A percentile compares a stretch with the other conserved stretches of the same genome.
phyloP scores from a whole-genome alignment of 2,888 invertebrate genomes.

The Hyalella azteca region DNA sequence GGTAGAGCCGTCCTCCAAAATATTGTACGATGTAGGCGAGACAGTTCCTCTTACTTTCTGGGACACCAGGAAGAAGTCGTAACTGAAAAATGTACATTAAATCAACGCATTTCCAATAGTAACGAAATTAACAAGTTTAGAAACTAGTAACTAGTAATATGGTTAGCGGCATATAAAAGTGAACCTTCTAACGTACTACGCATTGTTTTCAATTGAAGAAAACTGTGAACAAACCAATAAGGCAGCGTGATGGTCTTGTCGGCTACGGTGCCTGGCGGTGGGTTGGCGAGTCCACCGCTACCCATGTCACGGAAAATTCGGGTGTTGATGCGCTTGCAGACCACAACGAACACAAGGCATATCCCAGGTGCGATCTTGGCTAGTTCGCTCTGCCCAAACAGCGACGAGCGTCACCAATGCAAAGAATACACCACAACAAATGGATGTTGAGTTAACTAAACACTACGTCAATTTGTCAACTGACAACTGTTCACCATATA shows the following conservation, averaged over 20 bases:
- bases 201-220: too few relatives aligned
- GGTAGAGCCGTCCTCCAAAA: slow-evolving; percentile 77
- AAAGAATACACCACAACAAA: too few relatives aligned
- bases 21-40: slow-evolving; percentile 87
- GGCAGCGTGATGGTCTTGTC: slow-evolving; percentile 85
- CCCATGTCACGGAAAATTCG: slow-evolving; percentile 60
- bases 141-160: too few relatives aligned
- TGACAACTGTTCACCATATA: too few relatives aligned
- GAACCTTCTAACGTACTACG: too few relatives aligned
- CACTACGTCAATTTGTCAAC: too few relatives aligned
- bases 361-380: slow-evolving; percentile 44
- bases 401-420: too few relatives aligned
- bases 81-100: too few relatives aligned
- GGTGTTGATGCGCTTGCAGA: slow-evolving; percentile 83
- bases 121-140: too few relatives aligned
- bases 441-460: too few relatives aligned
- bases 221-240: slow-evolving; percentile 63
- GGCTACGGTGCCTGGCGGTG: slow-evolving; percentile 84
- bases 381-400: slow-evolving; percentile 24
- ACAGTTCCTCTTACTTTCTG: slow-evolving; percentile 89
- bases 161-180: too few relatives aligned
- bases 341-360: slow-evolving; percentile 78
- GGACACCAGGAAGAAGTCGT: slow-evolving; percentile 88
- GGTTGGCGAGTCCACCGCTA: slow-evolving; percentile 64
- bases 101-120: too few relatives aligned